Conservation (phyloP, 2,888 invertebrate species). For the Encarsia formosa region DNA sequence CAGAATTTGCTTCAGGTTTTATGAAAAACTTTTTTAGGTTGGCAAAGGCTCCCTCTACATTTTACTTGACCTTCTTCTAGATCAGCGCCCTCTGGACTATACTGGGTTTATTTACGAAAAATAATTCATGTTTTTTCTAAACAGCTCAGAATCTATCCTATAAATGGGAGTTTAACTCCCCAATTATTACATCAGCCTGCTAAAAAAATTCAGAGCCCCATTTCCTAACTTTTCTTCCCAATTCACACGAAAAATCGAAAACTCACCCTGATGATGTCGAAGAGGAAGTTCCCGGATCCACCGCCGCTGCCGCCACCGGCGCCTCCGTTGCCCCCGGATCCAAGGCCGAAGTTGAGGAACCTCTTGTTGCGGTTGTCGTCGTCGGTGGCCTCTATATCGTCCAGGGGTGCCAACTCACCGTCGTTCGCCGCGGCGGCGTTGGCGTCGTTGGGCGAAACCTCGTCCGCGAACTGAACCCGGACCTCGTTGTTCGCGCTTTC, state of each 20-base stretch:
- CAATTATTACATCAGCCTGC: too few species aligned
- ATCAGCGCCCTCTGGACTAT: too few species aligned
- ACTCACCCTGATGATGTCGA: slow-evolving; percentile 85
- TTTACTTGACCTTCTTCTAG: too few species aligned
- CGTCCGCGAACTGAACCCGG: slow-evolving; percentile 58
- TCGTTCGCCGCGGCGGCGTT: slow-evolving; percentile 64
- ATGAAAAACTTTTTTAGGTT: too few species aligned
- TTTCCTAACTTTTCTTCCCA: too few species aligned
- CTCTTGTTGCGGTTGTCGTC: slow-evolving; percentile 81
- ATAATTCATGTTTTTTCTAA: too few species aligned
- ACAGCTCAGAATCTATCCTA: too few species aligned
- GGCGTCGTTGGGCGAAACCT: slow-evolving; percentile 33
- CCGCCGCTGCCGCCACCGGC: slow-evolving; percentile 50
- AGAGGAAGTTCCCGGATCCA: slow-evolving; percentile 78
- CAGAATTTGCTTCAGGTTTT: too few species aligned
- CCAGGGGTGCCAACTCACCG: slow-evolving; percentile 67
- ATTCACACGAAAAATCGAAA: slow-evolving; percentile 1
- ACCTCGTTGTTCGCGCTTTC: slow-evolving; percentile 64
- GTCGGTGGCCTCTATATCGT: slow-evolving; percentile 68
- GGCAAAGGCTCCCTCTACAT: too few species aligned
- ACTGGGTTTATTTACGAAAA: too few species aligned
- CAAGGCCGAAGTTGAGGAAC: slow-evolving; percentile 65
- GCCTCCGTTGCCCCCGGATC: slow-evolving; percentile 40
- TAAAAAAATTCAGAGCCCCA: too few species aligned
- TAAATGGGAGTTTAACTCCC: too few species aligned